Conservation (phyloP, 2,113 vertebrate species). For the Cygnus atratus region DNA sequence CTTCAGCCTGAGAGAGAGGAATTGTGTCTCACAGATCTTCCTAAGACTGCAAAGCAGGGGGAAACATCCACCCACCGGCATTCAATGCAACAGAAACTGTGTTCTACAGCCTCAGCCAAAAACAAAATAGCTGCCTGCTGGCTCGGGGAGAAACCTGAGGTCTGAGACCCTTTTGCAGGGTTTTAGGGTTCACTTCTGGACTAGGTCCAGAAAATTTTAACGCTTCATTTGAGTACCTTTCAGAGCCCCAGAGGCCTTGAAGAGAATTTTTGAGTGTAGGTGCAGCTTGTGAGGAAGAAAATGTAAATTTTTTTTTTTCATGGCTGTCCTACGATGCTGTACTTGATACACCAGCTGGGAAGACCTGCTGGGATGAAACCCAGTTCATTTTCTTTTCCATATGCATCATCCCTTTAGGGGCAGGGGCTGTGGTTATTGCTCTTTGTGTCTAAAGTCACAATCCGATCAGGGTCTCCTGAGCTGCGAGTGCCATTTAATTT, state of each 20-base stretch:
- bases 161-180: background rate
- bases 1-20: conserved; percentile 58
- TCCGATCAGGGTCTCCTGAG: background rate
- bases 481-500: background rate
- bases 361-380: conserved; percentile 2
- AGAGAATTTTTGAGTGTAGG: background rate
- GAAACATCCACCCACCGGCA: background rate
- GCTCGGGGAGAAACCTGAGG: background rate
- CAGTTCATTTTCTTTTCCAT: background rate
- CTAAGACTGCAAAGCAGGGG: background rate
- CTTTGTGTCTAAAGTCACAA: fast-evolving
- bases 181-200: background rate
- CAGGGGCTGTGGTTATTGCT: background rate
- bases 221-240: background rate
- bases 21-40: conserved; percentile 61
- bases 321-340: background rate
- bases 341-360: background rate
- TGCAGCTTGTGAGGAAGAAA: background rate
- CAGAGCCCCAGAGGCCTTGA: background rate
- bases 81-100: background rate
- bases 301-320: fast-evolving
- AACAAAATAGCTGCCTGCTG: background rate
- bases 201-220: background rate
- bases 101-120: background rate
- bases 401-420: background rate